phyloP scores from a whole-genome alignment of 2,888 invertebrate species.

The Trichogramma dendrolimi region DNA sequence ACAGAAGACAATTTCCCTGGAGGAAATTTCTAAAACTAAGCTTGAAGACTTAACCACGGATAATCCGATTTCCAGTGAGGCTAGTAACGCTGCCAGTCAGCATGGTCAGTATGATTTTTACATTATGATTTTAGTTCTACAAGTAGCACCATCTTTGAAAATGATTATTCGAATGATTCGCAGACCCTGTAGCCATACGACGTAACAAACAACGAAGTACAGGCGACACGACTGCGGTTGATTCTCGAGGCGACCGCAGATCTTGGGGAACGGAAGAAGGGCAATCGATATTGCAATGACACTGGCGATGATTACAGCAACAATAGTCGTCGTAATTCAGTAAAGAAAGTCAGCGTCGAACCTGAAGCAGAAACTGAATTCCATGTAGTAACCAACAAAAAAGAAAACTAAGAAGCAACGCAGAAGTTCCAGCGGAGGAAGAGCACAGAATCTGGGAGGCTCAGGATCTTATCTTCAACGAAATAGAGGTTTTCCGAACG shows the following conservation, averaged over 20 bases:
- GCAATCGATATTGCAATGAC: constrained; percentile 53
- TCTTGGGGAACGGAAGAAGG: constrained; percentile 68
- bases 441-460: constrained; percentile 47
- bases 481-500: constrained; percentile 44
- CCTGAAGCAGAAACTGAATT: constrained; percentile 62
- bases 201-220: constrained; percentile 47
- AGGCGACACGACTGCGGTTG: constrained; percentile 45
- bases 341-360: constrained; percentile 39
- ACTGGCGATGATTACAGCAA: constrained; percentile 46
- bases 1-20: constrained; percentile 74
- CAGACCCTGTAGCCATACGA: constrained; percentile 37
- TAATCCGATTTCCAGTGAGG: constrained; percentile 44
- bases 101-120: constrained; percentile 38
- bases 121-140: constrained; percentile 5
- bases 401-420: constrained; percentile 72
- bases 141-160: neutral
- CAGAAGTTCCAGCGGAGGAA: constrained; percentile 48
- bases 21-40: constrained; percentile 75
- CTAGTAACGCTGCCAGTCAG: constrained; percentile 47
- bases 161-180: neutral
- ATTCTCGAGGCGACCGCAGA: constrained; percentile 54
- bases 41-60: constrained; percentile 66
- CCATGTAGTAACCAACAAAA: constrained; percentile 77
- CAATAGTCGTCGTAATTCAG: constrained; percentile 42
- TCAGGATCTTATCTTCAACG: constrained; percentile 47